Evolutionary conservation across 2,888 invertebrate species (phyloP), one percentile per base, ranked within the genome.

Genomic region (Phrixothrix hirtus): DNA sequence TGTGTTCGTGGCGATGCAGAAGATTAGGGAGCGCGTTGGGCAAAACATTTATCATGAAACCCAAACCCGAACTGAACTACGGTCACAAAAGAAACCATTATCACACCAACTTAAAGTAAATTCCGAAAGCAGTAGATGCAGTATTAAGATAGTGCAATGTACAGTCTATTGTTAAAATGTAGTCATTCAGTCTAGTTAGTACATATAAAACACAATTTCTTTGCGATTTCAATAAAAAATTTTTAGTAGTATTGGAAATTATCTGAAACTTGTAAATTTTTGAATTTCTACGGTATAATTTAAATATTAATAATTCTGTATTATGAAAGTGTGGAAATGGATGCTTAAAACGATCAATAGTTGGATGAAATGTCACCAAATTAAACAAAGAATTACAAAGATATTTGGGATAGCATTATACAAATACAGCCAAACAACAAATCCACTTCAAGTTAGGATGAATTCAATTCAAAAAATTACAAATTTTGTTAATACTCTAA

Each of bases 11-110:
- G 72, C 70, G 71, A 71, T 72, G 72, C 72, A 71, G 71, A 71
- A 74, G 74, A 74, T 74, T 74, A 74, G 73, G 72, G 71, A 68
- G 67, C 68, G 68, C 72, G 70, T 72, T 70, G 72, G 70, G 72
- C 67, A 67, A 67, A 68, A 71, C 74, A 75, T 75, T 75, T 74
- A 75, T 75, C 75, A 75, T 74, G 70, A 68, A 70, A 68, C 65
- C 66, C 59, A 66, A 68, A 68, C 68, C 66, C 64, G 61, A 67
- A 64, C 62, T 59, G 66, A 66, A 64, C 62, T 59, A 61, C 65
- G 68, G 67, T 68, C 67, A 68, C 66, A 68, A 66, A 60, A 61
- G 61, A 62, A 63, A 55, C 60, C 62, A 61, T 62, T 65, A 62
- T 63, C 63, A 52, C 53, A 50, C 42, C 27, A 39, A 43, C 37